Evolutionary conservation across 1,140 invertebrate genomes (phyloP).

Genomic region (Meloidogyne floridensis): DNA sequence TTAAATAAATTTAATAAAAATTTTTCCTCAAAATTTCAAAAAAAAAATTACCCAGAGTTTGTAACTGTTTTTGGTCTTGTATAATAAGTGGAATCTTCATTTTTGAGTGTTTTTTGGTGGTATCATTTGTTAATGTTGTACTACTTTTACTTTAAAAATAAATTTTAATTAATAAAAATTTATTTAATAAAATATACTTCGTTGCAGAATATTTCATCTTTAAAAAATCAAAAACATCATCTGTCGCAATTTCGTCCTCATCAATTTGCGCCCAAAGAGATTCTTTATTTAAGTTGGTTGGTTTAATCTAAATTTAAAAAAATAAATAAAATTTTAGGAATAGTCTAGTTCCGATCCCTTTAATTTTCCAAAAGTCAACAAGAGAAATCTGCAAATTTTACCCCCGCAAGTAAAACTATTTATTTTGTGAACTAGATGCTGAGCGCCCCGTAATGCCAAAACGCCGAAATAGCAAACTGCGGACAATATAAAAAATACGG

Average conservation of each 20-base stretch:
- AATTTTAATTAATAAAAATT: constrained; percentile 13
- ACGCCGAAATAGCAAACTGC: too few relatives aligned
- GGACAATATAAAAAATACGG: too few relatives aligned
- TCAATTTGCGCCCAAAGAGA: constrained; percentile 48
- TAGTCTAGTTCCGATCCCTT: too few relatives aligned
- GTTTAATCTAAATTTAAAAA: constrained; percentile 43
- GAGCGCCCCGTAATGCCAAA: too few relatives aligned
- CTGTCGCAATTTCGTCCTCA: constrained; percentile 41
- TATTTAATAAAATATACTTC: constrained; percentile 19
- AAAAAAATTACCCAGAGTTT: constrained; percentile 40
- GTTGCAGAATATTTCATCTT: constrained; percentile 46
- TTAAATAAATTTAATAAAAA: neutral
- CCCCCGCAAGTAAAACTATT: too few relatives aligned
- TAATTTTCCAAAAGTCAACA: too few relatives aligned
- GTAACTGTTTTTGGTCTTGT: constrained; percentile 40
- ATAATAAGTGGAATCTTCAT: constrained; percentile 45
- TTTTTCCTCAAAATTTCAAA: neutral
- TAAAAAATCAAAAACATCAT: constrained; percentile 42
- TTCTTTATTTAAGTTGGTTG: constrained; percentile 41
- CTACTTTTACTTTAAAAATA: constrained; percentile 12
- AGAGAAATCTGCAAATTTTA: too few relatives aligned
- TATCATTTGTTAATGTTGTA: constrained; percentile 1
- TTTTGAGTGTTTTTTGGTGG: constrained; percentile 31
- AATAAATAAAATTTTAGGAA: neutral
- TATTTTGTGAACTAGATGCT: too few relatives aligned